phyloP scores from a whole-genome alignment of 1,140 invertebrate species.

The Apolygus lucorum region DNA sequence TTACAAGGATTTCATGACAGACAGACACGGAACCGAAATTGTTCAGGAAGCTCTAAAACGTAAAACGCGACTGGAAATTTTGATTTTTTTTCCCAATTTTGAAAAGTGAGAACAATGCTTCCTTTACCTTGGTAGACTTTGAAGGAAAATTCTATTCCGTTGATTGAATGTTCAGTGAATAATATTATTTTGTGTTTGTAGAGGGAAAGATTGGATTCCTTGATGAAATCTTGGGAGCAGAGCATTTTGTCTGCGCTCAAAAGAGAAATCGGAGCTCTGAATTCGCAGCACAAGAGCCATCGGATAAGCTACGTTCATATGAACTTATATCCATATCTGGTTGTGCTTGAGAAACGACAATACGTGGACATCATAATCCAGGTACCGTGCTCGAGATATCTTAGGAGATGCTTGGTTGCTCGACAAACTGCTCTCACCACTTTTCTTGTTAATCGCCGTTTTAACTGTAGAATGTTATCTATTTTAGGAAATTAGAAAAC shows the following conservation, averaged over 20 bases:
- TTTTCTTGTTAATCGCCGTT: slow-evolving; percentile 20
- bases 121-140: too few species aligned
- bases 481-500: slow-evolving; percentile 54
- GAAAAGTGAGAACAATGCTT: too few species aligned
- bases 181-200: slow-evolving; percentile 33
- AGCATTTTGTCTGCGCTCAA: slow-evolving; percentile 51
- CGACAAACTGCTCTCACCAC: not conserved
- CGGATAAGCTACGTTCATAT: slow-evolving; percentile 42
- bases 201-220: slow-evolving; percentile 48
- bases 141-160: too few species aligned
- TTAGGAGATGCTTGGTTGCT: too few species aligned
- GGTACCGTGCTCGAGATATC: slow-evolving; percentile 35
- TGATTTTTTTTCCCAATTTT: too few species aligned
- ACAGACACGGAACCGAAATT: too few species aligned
- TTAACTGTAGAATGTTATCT: slow-evolving; percentile 38
- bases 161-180: too few species aligned
- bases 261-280: slow-evolving; percentile 54
- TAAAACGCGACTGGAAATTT: too few species aligned
- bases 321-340: slow-evolving; percentile 66
- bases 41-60: too few species aligned
- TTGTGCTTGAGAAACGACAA: slow-evolving; percentile 51
- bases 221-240: slow-evolving; percentile 57
- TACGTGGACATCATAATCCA: slow-evolving; percentile 51
- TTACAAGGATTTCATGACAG: too few species aligned
- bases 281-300: slow-evolving; percentile 41